Base-by-base conservation (phyloP, 2,113 vertebrate species). In the Vulpes ferrilata region DNA sequence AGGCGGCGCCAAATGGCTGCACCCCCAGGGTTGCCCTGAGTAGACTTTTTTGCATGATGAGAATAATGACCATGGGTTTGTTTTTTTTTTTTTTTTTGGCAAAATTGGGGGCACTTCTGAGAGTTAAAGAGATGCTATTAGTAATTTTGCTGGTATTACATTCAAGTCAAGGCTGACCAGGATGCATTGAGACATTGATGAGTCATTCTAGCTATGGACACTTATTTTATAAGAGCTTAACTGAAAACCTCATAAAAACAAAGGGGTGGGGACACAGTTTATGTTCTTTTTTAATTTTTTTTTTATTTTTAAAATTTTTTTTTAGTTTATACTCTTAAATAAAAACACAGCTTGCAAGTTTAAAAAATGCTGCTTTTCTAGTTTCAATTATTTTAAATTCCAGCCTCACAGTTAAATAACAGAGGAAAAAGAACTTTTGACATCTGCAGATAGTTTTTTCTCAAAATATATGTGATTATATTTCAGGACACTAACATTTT, bases 1-100 rank as follows among this genome's bases (percentile, higher is more conserved):
- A 43, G 43, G 43, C 43, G 7, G 43, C 7, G 6, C 43, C 43
- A 43, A 43, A 43, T 1, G 43, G 43, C 43, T 43, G 43, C 43
- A 7, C 43, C 43, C 6, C 43, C 43, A 43, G 43, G 43, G 43
- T 7, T 43, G 43, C 43, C 43, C 43, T 43, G 43, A 43, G 38
- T 43, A 43, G 10, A 3, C 32, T 32, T 22, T 71, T 81, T 57
- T 69, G 76, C 38, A 19, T n/a, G 30, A 38, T 3, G 30, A 69
- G 23, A 81, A 43, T 12, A n/a, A 19, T 53, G 60, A 27, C 20
- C 0, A 0, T 11, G 19, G 4, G 38, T 25, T 5, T 35, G 5
- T 2, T 76, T 35, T 2, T 76, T 22, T 12, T 91, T 38, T 57
- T 38, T 22, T 12, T 91, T 38, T 57, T 38, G 76, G n/a, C 25